phyloP scores from a whole-genome alignment of 2,797 vertebrate species.

The Etheostoma perlongum region DNA sequence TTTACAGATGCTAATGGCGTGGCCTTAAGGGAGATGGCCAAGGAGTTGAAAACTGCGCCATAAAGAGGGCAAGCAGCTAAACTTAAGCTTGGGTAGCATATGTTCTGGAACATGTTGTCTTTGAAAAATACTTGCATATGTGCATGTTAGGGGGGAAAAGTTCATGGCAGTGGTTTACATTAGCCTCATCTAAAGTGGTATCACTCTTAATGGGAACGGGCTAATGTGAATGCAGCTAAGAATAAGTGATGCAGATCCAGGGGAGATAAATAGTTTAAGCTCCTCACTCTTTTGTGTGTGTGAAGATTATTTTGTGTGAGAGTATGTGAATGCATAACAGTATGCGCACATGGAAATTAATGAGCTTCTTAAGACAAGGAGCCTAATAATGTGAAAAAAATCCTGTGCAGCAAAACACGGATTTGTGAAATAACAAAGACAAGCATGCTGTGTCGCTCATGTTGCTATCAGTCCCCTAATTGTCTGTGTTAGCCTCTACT shows the following conservation, averaged over 20 bases:
- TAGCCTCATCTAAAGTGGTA: background rate
- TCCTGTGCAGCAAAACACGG: conserved; percentile 22
- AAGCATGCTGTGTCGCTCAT: conserved; percentile 1
- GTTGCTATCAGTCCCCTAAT: conserved; percentile 37
- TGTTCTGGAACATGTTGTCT: background rate
- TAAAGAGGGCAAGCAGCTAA: background rate
- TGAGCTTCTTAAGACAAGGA: conserved; percentile 19
- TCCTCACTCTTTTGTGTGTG: conserved; percentile 2
- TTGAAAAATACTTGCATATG: background rate
- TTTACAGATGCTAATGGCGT: conserved; percentile 20
- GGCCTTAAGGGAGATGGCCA: conserved; percentile 17
- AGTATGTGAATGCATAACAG: background rate
- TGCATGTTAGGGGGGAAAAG: background rate
- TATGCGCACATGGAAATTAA: conserved; percentile 2
- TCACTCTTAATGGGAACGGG: background rate
- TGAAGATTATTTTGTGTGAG: background rate
- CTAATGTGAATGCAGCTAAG: background rate
- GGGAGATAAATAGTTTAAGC: background rate
- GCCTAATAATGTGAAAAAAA: conserved; percentile 32
- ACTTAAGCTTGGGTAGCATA: background rate
- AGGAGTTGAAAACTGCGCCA: background rate
- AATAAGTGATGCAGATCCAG: background rate
- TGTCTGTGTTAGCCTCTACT: conserved; percentile 25
- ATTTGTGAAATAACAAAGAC: conserved; percentile 32
- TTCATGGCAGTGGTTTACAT: conserved; percentile 2